Conservation (phyloP, 2,888 invertebrate species). For the Dascillus cervinus region DNA sequence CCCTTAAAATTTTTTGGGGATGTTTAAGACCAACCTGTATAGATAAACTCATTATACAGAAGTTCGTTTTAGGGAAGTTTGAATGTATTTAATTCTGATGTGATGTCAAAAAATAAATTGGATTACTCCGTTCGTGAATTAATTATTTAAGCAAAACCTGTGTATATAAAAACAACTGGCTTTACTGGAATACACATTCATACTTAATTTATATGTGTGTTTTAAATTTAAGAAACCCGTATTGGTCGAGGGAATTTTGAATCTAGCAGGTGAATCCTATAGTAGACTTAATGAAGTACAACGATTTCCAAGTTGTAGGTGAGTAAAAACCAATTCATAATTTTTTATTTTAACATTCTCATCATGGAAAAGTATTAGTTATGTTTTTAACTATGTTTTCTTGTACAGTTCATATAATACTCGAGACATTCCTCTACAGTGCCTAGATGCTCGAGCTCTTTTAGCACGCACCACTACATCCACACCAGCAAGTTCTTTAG, state of each 20-base stretch:
- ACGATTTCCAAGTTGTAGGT: conserved; percentile 37
- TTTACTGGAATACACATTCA: too few species aligned
- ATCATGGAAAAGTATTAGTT: conserved; percentile 6
- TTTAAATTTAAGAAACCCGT: conserved; percentile 33
- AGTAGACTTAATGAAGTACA: conserved; percentile 39
- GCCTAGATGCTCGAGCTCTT: conserved; percentile 50
- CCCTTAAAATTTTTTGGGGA: too few species aligned
- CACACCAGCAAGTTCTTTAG: conserved; percentile 59
- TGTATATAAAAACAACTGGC: too few species aligned
- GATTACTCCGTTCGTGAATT: too few species aligned
- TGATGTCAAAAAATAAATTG: too few species aligned
- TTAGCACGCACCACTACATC: conserved; percentile 40
- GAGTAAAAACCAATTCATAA: conserved; percentile 7
- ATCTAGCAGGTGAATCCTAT: conserved; percentile 34
- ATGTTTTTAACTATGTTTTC: conserved; percentile 6
- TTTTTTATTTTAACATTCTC: too few species aligned
- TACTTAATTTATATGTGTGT: not conserved
- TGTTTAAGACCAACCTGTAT: too few species aligned
- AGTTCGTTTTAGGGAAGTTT: too few species aligned
- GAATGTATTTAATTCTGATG: too few species aligned
- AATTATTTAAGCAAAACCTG: too few species aligned
- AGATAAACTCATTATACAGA: too few species aligned
- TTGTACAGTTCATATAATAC: conserved; percentile 36
- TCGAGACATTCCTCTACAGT: conserved; percentile 52
- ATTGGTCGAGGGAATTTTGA: conserved; percentile 38